Conservation (phyloP, 1,140 invertebrate species). For the Aphidius gifuensis region DNA sequence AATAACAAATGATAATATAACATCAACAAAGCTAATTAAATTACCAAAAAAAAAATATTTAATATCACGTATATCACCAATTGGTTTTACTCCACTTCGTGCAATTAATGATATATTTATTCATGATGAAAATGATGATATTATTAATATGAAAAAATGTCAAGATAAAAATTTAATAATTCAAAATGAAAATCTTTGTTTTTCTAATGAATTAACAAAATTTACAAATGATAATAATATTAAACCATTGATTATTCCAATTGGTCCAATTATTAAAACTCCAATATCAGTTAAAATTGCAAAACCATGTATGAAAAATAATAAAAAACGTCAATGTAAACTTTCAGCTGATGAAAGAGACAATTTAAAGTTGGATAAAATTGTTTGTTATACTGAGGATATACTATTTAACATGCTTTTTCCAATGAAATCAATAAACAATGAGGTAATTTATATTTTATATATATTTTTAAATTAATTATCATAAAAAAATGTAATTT, state of each 20-base stretch:
- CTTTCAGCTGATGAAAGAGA: slow-evolving; percentile 23
- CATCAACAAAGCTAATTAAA: slow-evolving; percentile 39
- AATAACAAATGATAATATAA: slow-evolving; percentile 11
- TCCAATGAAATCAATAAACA: slow-evolving; percentile 17
- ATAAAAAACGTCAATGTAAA: slow-evolving; percentile 24
- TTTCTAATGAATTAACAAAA: slow-evolving; percentile 26
- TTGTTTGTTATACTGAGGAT: slow-evolving; percentile 38
- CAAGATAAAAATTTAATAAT: slow-evolving; percentile 4
- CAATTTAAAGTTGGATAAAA: slow-evolving; percentile 29
- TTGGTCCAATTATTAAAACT: slow-evolving; percentile 47
- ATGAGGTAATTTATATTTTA: not conserved
- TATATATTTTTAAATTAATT: not conserved
- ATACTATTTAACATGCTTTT: slow-evolving; percentile 44
- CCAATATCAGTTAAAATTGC: slow-evolving; percentile 29
- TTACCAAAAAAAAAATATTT: slow-evolving; percentile 38
- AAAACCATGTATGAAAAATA: slow-evolving; percentile 28
- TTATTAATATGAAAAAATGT: slow-evolving; percentile 17
- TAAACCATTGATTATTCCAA: slow-evolving; percentile 37
- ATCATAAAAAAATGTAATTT: not conserved
- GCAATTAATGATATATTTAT: slow-evolving; percentile 45
- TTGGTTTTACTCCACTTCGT: slow-evolving; percentile 40
- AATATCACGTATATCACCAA: slow-evolving; percentile 34
- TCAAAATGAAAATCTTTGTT: not conserved
- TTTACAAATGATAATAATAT: slow-evolving; percentile 25
- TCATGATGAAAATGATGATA: slow-evolving; percentile 29